Conservation (phyloP, 2,888 invertebrate species). For the Mesoligia furuncula region DNA sequence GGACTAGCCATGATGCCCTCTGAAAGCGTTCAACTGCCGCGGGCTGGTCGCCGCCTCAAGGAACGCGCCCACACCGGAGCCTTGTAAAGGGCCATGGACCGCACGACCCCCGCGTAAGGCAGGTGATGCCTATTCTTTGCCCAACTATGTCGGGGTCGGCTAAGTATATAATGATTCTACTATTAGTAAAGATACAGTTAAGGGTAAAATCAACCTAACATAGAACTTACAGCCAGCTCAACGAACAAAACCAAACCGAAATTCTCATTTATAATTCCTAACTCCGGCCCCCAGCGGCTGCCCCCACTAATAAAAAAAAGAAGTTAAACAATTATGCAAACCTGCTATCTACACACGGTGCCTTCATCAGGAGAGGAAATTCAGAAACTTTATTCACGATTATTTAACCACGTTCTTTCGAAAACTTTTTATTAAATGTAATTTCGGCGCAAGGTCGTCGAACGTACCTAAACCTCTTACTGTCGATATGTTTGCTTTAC, state of each 20-base stretch:
- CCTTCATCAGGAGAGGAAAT: conserved; percentile 46
- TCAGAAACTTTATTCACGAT: conserved; percentile 60
- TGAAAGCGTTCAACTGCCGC: too few species aligned
- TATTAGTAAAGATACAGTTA: too few species aligned
- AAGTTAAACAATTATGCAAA: conserved; percentile 26
- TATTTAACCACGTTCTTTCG: conserved; percentile 41
- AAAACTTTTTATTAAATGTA: conserved; percentile 69
- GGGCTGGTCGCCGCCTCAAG: too few species aligned
- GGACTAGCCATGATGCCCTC: too few species aligned
- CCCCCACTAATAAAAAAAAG: conserved; percentile 13
- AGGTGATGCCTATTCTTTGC: not conserved
- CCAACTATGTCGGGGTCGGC: too few species aligned
- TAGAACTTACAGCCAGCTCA: not conserved
- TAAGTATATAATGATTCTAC: not conserved
- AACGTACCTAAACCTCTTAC: not conserved
- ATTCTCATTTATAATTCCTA: conserved; percentile 7
- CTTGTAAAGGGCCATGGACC: too few species aligned
- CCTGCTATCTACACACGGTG: not conserved
- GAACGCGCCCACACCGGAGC: too few species aligned
- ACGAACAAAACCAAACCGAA: not conserved
- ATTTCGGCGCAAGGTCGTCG: conserved; percentile 13
- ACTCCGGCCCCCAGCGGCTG: not conserved
- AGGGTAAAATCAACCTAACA: not conserved
- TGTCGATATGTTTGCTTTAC: conserved; percentile 30
- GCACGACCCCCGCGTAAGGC: too few species aligned